Evolutionary conservation across 1,140 invertebrate species (phyloP), one percentile per base, ranked within the genome.

Genomic region (Magallana gigas): DNA sequence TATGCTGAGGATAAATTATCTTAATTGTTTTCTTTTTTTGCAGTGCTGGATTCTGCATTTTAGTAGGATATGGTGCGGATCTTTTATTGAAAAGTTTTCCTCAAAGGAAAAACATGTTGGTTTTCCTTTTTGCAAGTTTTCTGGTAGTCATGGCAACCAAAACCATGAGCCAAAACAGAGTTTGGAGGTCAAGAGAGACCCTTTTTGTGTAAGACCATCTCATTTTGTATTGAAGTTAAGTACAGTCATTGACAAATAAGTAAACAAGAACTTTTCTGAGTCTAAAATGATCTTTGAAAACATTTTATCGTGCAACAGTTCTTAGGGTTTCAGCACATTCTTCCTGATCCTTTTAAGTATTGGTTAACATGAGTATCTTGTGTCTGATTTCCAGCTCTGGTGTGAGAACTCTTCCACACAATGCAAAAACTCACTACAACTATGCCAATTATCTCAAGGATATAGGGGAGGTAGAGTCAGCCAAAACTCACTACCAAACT

Each of bases 1-100:
- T 0, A 48, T 48, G 36, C 36, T 48, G 36, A 48, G 36, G 5
- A 48, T 48, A 48, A 48, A 48, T 48, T 48, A 48, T 4, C 36
- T 48, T 5, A 2, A 48, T 48, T 48, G 36, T 18, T 16, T 1
- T 29, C 9, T 11, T 80, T 58, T 82, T 85, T 91, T 93, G 87
- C 18, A 99, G 98, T 2, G 98, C 99, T 97, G 98, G 98, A 8
- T 99, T 98, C 95, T 99, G 98, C 93, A 96, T 99, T 92, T 95
- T 99, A 4, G 96, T 99, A 8, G 97, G 97, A 2, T 18, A 90
- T 83, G 92, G 92, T 29, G 76, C 91, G 86, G 93, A 84, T 64
- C 90, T 84, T 59, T 85, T 93, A 80, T 89, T 88, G 82, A 88
- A 84, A 96, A 96, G 57, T 94, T 97, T 71, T 93, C 97, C 57